Evolutionary conservation across 1,140 invertebrate genomes (phyloP).

Genomic region (Magallana ariakensis): DNA sequence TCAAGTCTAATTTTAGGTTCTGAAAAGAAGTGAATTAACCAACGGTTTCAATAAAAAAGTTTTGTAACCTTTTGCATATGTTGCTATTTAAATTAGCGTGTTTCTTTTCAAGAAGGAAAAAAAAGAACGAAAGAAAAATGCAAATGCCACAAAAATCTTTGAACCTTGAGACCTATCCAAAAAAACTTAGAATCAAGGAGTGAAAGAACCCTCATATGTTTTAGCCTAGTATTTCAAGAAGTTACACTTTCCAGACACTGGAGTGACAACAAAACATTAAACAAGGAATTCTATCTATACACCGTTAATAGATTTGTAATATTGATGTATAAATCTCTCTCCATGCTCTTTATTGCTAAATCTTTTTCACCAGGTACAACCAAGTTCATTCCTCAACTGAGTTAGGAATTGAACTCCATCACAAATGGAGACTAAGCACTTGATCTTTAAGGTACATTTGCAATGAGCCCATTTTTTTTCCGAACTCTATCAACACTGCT

Average conservation of each 20-base stretch:
- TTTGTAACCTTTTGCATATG: background rate
- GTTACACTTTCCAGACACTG: conserved; percentile 8
- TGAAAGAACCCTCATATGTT: conserved; percentile 28
- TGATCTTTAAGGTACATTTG: conserved; percentile 26
- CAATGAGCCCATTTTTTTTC: background rate
- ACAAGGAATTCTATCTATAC: conserved; percentile 37
- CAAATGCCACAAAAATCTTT: conserved; percentile 21
- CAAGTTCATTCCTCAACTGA: conserved; percentile 1
- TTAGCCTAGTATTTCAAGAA: conserved; percentile 18
- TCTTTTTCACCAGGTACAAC: background rate
- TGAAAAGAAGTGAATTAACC: background rate
- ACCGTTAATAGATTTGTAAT: conserved; percentile 30
- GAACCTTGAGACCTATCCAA: conserved; percentile 35
- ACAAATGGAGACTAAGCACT: background rate
- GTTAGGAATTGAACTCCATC: background rate
- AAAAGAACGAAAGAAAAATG: background rate
- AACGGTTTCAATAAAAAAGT: background rate
- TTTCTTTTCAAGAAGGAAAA: background rate
- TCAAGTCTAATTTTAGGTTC: background rate
- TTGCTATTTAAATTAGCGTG: background rate
- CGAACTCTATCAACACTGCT: conserved; percentile 17
- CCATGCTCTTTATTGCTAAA: background rate
- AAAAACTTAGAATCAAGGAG: conserved; percentile 15
- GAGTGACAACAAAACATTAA: conserved; percentile 31
- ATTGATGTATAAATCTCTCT: conserved; percentile 20